These are phyloP conservation scores for Alloplasta piceator DNA, from an alignment of 2,888 invertebrate species.

Conservation along the genomic window DNA sequence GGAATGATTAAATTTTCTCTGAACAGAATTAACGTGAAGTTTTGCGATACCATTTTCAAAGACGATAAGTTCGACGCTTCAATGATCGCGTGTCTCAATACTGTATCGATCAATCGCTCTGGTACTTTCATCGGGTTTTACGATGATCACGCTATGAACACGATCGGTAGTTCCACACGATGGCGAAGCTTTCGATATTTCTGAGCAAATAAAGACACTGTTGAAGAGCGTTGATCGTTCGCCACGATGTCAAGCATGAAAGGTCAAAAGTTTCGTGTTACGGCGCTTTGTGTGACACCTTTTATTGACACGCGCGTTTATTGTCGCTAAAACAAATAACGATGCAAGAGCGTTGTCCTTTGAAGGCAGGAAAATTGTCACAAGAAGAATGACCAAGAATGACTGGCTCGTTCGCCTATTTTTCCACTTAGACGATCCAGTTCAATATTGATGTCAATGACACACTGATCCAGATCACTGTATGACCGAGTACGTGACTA, in stretches of 20 bases:
- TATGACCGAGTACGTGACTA: constrained; percentile 19
- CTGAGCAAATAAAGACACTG: not conserved
- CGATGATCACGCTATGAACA: constrained; percentile 36
- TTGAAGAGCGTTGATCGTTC: not conserved
- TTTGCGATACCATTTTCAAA: constrained; percentile 30
- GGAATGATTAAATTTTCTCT: constrained; percentile 40
- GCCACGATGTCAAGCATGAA: not conserved
- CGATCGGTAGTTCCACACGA: constrained; percentile 17
- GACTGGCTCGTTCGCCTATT: not conserved
- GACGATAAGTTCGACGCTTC: constrained; percentile 41
- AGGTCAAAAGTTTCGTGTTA: not conserved
- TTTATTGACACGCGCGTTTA: not conserved
- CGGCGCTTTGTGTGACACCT: not conserved
- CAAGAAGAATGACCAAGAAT: too few relatives aligned
- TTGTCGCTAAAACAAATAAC: not conserved
- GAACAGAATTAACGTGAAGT: too few relatives aligned
- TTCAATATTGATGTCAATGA: constrained; percentile 27
- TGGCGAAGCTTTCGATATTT: not conserved
- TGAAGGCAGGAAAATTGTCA: too few relatives aligned
- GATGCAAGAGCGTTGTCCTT: not conserved
- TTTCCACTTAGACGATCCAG: constrained; percentile 9
- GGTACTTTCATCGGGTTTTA: constrained; percentile 30
- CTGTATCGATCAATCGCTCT: constrained; percentile 44
- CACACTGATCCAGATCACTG: not conserved
- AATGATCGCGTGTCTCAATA: not conserved